Evolutionary conservation across 2,113 vertebrate genomes (phyloP).

Genomic region (Psittacus erithacus): DNA sequence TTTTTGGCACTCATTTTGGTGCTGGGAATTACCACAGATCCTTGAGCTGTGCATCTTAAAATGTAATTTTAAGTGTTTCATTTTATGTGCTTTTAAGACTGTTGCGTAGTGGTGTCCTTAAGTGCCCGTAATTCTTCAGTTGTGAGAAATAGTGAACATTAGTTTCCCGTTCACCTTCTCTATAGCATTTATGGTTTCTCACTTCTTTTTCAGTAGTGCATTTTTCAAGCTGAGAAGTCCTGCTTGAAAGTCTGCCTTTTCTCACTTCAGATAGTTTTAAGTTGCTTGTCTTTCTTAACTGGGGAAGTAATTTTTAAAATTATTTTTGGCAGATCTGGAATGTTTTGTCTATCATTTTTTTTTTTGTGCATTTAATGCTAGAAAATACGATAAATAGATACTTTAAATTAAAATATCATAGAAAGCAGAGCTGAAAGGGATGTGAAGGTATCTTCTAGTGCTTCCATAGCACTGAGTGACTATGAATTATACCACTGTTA

Average conservation of each 20-base stretch:
- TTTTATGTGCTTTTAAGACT: neutral
- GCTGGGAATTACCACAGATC: neutral
- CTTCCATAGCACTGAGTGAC: neutral
- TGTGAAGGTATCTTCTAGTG: neutral
- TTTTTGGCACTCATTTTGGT: neutral
- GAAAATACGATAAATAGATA: neutral
- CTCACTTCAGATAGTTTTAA: neutral
- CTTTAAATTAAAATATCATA: neutral
- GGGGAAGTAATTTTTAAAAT: neutral
- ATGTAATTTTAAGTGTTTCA: neutral
- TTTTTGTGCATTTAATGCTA: neutral
- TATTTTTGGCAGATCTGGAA: neutral
- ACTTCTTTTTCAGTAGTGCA: neutral
- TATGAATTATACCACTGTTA: neutral
- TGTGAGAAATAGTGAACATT: neutral
- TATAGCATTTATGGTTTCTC: neutral
- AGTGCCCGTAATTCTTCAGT: neutral
- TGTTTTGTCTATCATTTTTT: neutral
- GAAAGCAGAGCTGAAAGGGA: neutral
- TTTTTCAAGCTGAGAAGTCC: slow-evolving; percentile 2
- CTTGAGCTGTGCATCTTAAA: neutral
- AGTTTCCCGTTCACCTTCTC: neutral
- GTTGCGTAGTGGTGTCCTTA: neutral
- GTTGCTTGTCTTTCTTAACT: neutral
- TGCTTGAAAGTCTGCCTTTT: neutral